Base-by-base conservation (phyloP, 2,113 vertebrate species). In the Sceloporus undulatus region DNA sequence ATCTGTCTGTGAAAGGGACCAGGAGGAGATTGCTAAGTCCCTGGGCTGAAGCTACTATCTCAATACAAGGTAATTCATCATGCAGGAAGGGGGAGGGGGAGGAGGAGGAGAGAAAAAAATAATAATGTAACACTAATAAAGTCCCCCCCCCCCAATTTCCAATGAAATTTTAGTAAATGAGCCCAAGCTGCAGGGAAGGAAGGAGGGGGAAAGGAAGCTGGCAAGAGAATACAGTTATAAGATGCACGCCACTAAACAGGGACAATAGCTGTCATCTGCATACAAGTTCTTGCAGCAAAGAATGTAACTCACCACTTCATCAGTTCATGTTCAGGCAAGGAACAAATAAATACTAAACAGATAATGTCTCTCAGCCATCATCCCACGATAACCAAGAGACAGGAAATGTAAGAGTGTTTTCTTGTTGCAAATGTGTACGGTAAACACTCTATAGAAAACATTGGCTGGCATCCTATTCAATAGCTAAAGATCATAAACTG, bases 1-100 rank as follows among this genome's bases (percentile, higher is more conserved):
- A 97, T 97, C 97, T 97, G 97, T 97, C 97, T 97, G 96, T 96
- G 95, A 96, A 92, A 66, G 96, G 96, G 96, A 97, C 96, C 92
- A 94, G 92, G 95, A 94, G 85, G 95, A 96, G 96, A 97, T 96
- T 79, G 96, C 96, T 94, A 27, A 94, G 95, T 96, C 96, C 96
- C 95, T 94, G 54, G 96, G 96, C 96, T 97, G 96, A 95, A 95
- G 97, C 95, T 96, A 95, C 96, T 94, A 95, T 96, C 96, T 95
- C 96, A 91, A 93, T 96, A 91, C 96, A 95, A 96, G 94, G 97
- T 96, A 96, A 97, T 97, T 97, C 97, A 97, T 97, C 97, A 97
- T 92, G 94, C 94, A 95, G 94, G 88, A 88, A 91, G 92, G 90
- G 70, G 85, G 40, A 27, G 91, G 89, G 73, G 85, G 80, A 54